Evolutionary conservation across 2,888 invertebrate species (phyloP).

Genomic region (Dicranocentrus wangi): DNA sequence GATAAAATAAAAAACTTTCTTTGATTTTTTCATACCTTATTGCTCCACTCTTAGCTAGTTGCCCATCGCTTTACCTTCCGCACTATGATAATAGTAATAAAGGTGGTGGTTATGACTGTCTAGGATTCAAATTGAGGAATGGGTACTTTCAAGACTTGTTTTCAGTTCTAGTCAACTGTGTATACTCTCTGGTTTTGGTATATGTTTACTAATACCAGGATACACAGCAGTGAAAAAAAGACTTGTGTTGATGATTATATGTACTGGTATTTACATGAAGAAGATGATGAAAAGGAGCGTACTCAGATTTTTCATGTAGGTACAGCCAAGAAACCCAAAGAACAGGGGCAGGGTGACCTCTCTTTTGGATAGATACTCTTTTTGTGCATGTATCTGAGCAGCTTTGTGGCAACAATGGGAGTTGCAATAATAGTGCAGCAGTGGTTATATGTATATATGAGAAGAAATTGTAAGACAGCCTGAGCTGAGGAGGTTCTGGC

Average conservation of each 20-base stretch:
- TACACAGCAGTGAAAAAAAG: background rate
- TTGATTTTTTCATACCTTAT: constrained; percentile 45
- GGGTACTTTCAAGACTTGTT: constrained; percentile 54
- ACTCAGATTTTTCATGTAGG: background rate
- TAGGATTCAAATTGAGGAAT: constrained; percentile 30
- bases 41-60: background rate
- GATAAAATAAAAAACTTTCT: constrained; percentile 52
- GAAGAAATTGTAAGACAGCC: too few relatives aligned
- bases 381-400: too few relatives aligned
- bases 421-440: too few relatives aligned
- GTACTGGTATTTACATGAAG: constrained; percentile 20
- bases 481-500: too few relatives aligned
- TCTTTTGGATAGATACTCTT: too few relatives aligned
- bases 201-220: background rate
- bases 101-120: constrained; percentile 7
- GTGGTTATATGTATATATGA: too few relatives aligned
- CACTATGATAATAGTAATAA: background rate
- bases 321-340: background rate
- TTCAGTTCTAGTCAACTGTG: constrained; percentile 61
- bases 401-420: too few relatives aligned
- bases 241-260: constrained; percentile 5
- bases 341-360: constrained; percentile 31
- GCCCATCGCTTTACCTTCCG: constrained; percentile 32
- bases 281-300: constrained; percentile 17
- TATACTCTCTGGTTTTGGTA: background rate